Conservation (phyloP, 2,797 vertebrate species). For the Xenentodon cancila region DNA sequence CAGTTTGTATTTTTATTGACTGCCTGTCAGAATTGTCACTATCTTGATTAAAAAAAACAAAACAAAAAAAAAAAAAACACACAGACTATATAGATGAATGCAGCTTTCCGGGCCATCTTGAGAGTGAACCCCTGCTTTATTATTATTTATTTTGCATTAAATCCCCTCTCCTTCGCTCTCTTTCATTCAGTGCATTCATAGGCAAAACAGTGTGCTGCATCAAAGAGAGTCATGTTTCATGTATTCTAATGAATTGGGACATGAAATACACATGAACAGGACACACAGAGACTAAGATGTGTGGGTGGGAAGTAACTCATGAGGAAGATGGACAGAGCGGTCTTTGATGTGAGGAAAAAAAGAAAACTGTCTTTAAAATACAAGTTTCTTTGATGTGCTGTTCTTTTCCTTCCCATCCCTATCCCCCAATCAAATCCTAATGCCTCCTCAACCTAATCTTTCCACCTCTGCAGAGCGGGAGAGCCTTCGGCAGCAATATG, state of each 20-base stretch:
- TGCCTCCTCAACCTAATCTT: not conserved
- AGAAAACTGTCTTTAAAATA: slow-evolving; percentile 19
- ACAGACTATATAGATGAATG: slow-evolving; percentile 14
- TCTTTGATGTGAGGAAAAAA: slow-evolving; percentile 61
- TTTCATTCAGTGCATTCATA: slow-evolving; percentile 65
- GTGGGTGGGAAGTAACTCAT: slow-evolving; percentile 42
- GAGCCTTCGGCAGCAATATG: slow-evolving; percentile 91
- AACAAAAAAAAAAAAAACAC: slow-evolving; percentile 25
- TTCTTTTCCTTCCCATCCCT: slow-evolving; percentile 15
- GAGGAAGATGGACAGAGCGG: slow-evolving; percentile 42
- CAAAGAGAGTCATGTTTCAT: slow-evolving; percentile 69
- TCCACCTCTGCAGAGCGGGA: slow-evolving; percentile 72
- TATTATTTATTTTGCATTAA: slow-evolving; percentile 25
- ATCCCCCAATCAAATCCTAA: not conserved
- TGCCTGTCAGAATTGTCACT: slow-evolving; percentile 27
- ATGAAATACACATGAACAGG: slow-evolving; percentile 65
- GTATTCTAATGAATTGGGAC: slow-evolving; percentile 72
- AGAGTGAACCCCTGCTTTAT: slow-evolving; percentile 33
- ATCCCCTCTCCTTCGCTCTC: slow-evolving; percentile 26
- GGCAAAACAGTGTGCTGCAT: slow-evolving; percentile 57
- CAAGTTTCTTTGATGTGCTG: slow-evolving; percentile 40
- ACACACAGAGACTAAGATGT: slow-evolving; percentile 41
- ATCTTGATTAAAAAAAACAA: slow-evolving; percentile 12
- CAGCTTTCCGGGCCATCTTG: slow-evolving; percentile 39
- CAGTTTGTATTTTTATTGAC: slow-evolving; percentile 42